Base-by-base conservation (phyloP, 2,888 invertebrate species). In the Axea sp. region DNA sequence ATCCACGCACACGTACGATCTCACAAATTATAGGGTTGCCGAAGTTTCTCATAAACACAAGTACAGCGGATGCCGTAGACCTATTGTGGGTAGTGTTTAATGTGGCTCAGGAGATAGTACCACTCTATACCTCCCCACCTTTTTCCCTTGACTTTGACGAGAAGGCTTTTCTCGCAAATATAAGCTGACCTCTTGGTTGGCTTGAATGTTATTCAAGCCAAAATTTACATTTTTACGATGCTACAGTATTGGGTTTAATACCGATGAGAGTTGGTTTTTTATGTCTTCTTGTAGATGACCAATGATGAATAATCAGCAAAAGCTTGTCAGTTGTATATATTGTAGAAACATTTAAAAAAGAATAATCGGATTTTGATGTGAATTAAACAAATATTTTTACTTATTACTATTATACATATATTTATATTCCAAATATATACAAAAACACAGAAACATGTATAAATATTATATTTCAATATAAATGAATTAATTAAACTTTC, bases 231-330 rank as follows among this genome's bases (percentile, higher is more conserved):
- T 45, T 45, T 45, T 45, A 28, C 28, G 28, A 45, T 45, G 28
- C 7, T 15, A 5, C 8, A 7, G 5, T 22, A 9, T 39, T 5
- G 2, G n/a, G n/a, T n/a, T n/a, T n/a, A n/a, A 79, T 76, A 75
- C 75, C 78, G 77, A 74, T 77, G 76, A 76, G 83, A 82, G 83
- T 82, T 78, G 81, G 79, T n/a, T n/a, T n/a, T n/a, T n/a, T n/a
- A n/a, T n/a, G n/a, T n/a, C n/a, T n/a, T n/a, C n/a, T n/a, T n/a
- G n/a, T n/a, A n/a, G n/a, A n/a, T n/a, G n/a, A n/a, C n/a, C n/a
- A n/a, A n/a, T n/a, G n/a, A n/a, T n/a, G n/a, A n/a, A n/a, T n/a
- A n/a, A n/a, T n/a, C 19, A 19, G 19, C 19, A 19, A 19, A 19
- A 19, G n/a, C n/a, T n/a, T n/a, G n/a, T n/a, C n/a, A n/a, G n/a